These are phyloP conservation scores for Drosophila niveifrons DNA, from an alignment of 2,888 invertebrate species.

Conservation along the genomic window DNA sequence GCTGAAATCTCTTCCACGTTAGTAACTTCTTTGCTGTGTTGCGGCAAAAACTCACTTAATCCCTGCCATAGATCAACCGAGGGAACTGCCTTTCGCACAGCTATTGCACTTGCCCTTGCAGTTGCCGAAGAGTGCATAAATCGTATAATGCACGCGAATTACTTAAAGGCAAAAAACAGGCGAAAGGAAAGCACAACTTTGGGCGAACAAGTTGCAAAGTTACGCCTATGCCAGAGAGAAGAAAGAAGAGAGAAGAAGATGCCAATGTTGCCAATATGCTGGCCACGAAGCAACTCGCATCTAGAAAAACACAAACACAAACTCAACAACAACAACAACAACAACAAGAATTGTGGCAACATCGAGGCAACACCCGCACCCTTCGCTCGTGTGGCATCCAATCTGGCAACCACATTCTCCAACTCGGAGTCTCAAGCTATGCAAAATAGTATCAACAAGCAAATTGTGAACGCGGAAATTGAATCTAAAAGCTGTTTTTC, in stretches of 20 bases:
- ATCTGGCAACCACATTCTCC: conserved; percentile 24
- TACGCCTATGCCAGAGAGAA: conserved; percentile 64
- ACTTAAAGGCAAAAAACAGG: conserved; percentile 63
- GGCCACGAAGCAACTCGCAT: conserved; percentile 18
- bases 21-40: conserved; percentile 3
- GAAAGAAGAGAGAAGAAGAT: conserved; percentile 36
- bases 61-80: conserved; percentile 60
- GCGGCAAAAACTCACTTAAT: conserved; percentile 58
- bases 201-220: conserved; percentile 57
- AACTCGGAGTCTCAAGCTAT: conserved; percentile 40
- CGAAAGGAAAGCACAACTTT: conserved; percentile 48
- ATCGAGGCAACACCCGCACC: neutral
- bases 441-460: conserved; percentile 75
- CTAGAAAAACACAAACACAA: conserved; percentile 15
- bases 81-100: conserved; percentile 9
- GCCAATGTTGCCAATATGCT: conserved; percentile 73
- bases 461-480: conserved; percentile 72
- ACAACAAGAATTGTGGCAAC: no score
- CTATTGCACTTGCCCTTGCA: conserved; percentile 26
- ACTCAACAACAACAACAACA: neutral
- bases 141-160: conserved; percentile 71
- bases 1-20: neutral
- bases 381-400: neutral
- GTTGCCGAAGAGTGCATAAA: conserved; percentile 66
- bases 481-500: conserved; percentile 69